Percentiles rank a stretch among this genome's conserved stretches.
These are phyloP conservation scores for Pristis pectinata DNA, from an alignment of 2,797 vertebrate species.

Conservation along the genomic window DNA sequence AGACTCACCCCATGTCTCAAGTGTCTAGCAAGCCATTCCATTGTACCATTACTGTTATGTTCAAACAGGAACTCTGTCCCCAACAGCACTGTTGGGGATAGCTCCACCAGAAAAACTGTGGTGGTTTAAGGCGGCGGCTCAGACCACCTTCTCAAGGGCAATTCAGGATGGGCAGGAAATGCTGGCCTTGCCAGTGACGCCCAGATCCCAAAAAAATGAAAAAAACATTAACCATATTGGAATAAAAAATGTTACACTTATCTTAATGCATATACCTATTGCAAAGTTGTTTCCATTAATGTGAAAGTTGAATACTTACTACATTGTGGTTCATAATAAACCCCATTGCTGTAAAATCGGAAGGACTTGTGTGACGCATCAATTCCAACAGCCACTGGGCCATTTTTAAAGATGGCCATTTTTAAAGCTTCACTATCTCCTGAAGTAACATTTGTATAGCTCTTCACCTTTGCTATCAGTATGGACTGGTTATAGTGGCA, in stretches of 20 bases:
- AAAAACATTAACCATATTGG: neutral
- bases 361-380: conserved; percentile 60
- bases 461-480: conserved; percentile 57
- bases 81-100: too few species aligned
- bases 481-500: conserved; percentile 64
- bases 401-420: conserved; percentile 63
- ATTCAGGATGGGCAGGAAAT: too few species aligned
- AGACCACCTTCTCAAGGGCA: too few species aligned
- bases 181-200: too few species aligned
- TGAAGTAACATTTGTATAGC: conserved; percentile 66
- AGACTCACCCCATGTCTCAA: too few species aligned
- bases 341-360: conserved; percentile 62
- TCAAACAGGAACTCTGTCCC: too few species aligned
- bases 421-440: conserved; percentile 61
- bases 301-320: conserved; percentile 47
- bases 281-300: neutral
- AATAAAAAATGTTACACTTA: neutral
- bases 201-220: too few species aligned
- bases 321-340: conserved; percentile 65
- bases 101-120: too few species aligned
- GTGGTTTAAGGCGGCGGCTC: too few species aligned
- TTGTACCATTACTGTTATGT: too few species aligned
- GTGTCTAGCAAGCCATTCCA: too few species aligned
- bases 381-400: conserved; percentile 59
- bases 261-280: neutral